Evolutionary conservation across 1,140 invertebrate species (phyloP).

Genomic region (Philotrypesis tridentata): DNA sequence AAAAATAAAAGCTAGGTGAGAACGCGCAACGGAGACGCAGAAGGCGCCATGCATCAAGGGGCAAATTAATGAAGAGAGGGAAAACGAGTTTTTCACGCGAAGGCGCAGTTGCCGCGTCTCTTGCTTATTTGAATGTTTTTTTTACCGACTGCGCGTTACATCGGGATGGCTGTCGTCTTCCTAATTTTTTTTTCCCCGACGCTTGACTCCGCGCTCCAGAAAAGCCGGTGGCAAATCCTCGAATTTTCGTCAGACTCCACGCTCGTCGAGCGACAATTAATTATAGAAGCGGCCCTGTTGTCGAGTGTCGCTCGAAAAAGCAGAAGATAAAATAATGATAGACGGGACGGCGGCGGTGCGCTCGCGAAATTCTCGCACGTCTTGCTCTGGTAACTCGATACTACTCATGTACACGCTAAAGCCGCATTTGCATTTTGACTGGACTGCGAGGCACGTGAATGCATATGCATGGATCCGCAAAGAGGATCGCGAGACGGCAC

Average conservation of each 20-base stretch:
- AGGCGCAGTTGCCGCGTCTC: background rate
- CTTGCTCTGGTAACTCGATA: background rate
- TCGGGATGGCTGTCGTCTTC: too few relatives aligned
- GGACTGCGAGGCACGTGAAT: background rate
- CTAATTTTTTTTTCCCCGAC: too few relatives aligned
- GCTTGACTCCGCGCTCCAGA: background rate
- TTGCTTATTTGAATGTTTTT: background rate
- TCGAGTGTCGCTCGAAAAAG: too few relatives aligned
- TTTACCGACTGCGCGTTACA: background rate
- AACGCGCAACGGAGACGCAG: background rate
- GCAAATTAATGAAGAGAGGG: background rate
- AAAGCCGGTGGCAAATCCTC: background rate
- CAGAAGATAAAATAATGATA: too few relatives aligned
- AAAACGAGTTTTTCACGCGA: slow-evolving; percentile 3
- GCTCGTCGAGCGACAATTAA: background rate
- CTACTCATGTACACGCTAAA: background rate
- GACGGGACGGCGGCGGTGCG: too few relatives aligned
- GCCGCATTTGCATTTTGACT: background rate
- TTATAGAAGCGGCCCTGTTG: background rate
- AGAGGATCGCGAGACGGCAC: background rate
- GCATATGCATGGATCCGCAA: background rate
- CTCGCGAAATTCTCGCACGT: background rate
- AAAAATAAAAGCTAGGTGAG: too few relatives aligned
- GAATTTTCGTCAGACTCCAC: too few relatives aligned
- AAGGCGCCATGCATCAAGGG: background rate